Conservation (phyloP, 2,797 vertebrate genomes). For the Sebastes melanostomus region DNA sequence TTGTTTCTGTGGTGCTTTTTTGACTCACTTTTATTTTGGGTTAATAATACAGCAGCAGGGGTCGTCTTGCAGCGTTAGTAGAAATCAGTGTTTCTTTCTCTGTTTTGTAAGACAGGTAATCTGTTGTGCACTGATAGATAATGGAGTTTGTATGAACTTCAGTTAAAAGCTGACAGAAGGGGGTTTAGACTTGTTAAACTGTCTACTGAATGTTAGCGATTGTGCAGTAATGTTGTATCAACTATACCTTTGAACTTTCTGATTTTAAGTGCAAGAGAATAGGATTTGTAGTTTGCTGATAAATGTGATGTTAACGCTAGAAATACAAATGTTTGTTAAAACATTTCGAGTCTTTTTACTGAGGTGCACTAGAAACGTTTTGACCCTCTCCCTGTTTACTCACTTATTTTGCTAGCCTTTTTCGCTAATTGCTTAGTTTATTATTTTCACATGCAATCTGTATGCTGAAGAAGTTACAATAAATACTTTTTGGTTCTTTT, state of each 20-base stretch:
- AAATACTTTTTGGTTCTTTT: slow-evolving; percentile 85
- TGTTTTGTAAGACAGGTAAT: slow-evolving; percentile 79
- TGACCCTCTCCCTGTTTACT: slow-evolving; percentile 54
- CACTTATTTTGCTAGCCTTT: slow-evolving; percentile 85
- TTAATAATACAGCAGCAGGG: slow-evolving; percentile 69
- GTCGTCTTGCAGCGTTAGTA: slow-evolving; percentile 77
- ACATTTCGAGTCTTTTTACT: slow-evolving; percentile 45
- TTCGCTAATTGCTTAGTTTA: slow-evolving; percentile 82
- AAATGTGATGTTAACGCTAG: slow-evolving; percentile 89
- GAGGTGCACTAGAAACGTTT: slow-evolving; percentile 80
- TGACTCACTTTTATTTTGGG: slow-evolving; percentile 76
- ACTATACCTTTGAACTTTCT: slow-evolving; percentile 89
- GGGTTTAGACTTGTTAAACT: slow-evolving; percentile 83
- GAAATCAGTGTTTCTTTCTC: slow-evolving; percentile 77
- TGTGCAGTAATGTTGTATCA: slow-evolving; percentile 98
- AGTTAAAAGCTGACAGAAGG: slow-evolving; percentile 76
- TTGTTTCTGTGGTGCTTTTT: slow-evolving; percentile 81
- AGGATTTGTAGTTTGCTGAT: slow-evolving; percentile 83
- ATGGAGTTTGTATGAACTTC: slow-evolving; percentile 82
- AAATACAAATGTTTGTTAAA: slow-evolving; percentile 84
- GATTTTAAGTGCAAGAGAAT: slow-evolving; percentile 75
- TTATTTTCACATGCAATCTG: slow-evolving; percentile 84
- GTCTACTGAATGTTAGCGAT: slow-evolving; percentile 90
- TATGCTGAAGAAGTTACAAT: slow-evolving; percentile 86
- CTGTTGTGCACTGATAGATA: slow-evolving; percentile 82